A percentile compares a stretch with the other conserved stretches of the same genome.
These are phyloP conservation scores for Rhadina sibilatrix DNA, from an alignment of 2,113 vertebrate genomes.

Conservation along the genomic window DNA sequence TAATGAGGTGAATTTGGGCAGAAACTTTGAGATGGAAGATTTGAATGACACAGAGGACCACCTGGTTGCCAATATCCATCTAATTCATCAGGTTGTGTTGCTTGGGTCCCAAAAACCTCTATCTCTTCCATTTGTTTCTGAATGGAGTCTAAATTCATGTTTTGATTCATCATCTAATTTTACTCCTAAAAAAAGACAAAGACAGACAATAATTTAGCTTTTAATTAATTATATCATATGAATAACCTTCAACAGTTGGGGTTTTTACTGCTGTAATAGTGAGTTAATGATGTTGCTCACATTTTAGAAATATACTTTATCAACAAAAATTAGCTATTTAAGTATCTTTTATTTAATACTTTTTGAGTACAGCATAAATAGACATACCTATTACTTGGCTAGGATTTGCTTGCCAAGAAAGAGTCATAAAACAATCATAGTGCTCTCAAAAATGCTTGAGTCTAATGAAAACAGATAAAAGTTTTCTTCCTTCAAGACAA, in stretches of 20 bases:
- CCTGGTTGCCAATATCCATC: neutral
- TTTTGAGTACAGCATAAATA: neutral
- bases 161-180: neutral
- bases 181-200: constrained; percentile 32
- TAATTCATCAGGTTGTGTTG: neutral
- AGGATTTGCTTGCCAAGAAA: neutral
- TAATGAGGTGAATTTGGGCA: neutral
- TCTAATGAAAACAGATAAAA: neutral
- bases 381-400: neutral
- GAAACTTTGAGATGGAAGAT: neutral
- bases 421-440: neutral
- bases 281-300: neutral
- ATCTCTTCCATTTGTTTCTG: constrained; percentile 52
- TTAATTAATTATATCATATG: neutral
- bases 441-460: neutral
- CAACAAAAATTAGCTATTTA: neutral
- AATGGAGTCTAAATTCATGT: constrained; percentile 21
- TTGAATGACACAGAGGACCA: neutral
- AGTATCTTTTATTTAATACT: neutral
- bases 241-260: neutral
- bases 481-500: neutral
- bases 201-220: neutral
- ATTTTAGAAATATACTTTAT: neutral
- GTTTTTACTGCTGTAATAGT: neutral
- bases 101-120: neutral